Evolutionary conservation across 2,113 vertebrate genomes (phyloP).

Genomic region (Colossoma macropomum): DNA sequence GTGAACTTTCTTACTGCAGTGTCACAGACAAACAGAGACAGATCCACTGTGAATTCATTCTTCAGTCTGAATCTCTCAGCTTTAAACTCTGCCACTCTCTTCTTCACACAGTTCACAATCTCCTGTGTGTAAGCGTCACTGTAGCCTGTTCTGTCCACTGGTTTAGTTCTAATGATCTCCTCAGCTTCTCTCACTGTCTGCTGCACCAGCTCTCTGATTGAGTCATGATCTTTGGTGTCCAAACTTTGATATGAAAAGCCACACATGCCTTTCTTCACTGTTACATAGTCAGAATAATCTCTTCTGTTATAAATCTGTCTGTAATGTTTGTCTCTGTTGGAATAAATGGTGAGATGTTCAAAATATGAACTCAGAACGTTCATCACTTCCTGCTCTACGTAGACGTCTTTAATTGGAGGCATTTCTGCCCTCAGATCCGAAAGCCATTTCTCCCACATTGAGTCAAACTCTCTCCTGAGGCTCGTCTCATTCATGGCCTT

Average conservation of each 20-base stretch:
- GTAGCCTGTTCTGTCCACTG: constrained; percentile 27
- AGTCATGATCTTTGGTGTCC: neutral
- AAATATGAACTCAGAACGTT: no score
- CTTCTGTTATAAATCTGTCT: no score
- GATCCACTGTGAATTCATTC: constrained; percentile 53
- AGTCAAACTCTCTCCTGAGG: neutral
- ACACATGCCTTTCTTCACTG: no score
- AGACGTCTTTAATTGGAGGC: no score
- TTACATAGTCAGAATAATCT: no score
- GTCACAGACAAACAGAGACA: constrained; percentile 62
- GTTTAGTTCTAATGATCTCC: constrained; percentile 4
- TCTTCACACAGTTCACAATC: constrained; percentile 60
- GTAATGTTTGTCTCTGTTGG: no score
- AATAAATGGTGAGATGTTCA: no score
- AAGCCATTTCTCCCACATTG: constrained; percentile 45
- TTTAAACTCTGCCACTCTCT: constrained; percentile 3
- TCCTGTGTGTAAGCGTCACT: constrained; percentile 55
- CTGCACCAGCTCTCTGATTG: constrained; percentile 33
- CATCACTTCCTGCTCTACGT: no score
- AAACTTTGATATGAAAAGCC: no score
- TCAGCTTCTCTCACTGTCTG: neutral
- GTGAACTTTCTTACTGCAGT: constrained; percentile 60
- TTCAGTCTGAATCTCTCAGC: constrained; percentile 26
- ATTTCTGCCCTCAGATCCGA: no score
- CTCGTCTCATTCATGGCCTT: neutral